Base-by-base conservation (phyloP, 2,888 invertebrate species). In the Caenorhabditis sp. region DNA sequence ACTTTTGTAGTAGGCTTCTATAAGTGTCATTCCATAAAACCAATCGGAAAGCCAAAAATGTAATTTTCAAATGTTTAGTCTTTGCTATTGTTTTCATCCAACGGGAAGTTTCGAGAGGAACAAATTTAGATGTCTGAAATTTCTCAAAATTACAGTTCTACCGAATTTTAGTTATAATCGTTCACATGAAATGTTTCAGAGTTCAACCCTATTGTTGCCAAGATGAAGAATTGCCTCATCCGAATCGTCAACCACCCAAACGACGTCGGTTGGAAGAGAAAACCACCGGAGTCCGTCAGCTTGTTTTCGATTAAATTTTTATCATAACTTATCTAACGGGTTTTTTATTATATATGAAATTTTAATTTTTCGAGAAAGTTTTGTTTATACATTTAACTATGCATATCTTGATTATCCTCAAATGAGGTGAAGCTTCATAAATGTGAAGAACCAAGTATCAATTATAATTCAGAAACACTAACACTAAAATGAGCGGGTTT, bases 151-250 rank as follows among this genome's bases (percentile, higher is more conserved):
- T n/a, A n/a, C n/a, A n/a, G n/a, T n/a, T n/a, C n/a, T n/a, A n/a
- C n/a, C n/a, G n/a, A n/a, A n/a, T n/a, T n/a, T n/a, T n/a, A n/a
- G n/a, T n/a, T n/a, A n/a, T n/a, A n/a, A n/a, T n/a, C n/a, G n/a
- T n/a, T n/a, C n/a, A n/a, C n/a, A n/a, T n/a, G n/a, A n/a, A n/a
- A n/a, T n/a, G n/a, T n/a, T 60, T 52, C 69, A 71, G 74, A 52
- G 65, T 63, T 5, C 81, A 80, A 61, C 86, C 86, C 20, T 83
- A 63, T 58, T 79, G 82, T 20, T 86, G 86, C 61, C 79, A 77
- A 20, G 87, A 86, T 59, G 80, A 80, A 36, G 85, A 87, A n/a
- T 75, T 86, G 50, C 86, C 86, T 2, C 65, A 85, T 17, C 83
- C 83, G 21, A 74, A 74, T 31, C 53, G 56, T 7, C 53, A 67